phyloP scores from a whole-genome alignment of 2,113 vertebrate species.

The Rissa tridactyla region DNA sequence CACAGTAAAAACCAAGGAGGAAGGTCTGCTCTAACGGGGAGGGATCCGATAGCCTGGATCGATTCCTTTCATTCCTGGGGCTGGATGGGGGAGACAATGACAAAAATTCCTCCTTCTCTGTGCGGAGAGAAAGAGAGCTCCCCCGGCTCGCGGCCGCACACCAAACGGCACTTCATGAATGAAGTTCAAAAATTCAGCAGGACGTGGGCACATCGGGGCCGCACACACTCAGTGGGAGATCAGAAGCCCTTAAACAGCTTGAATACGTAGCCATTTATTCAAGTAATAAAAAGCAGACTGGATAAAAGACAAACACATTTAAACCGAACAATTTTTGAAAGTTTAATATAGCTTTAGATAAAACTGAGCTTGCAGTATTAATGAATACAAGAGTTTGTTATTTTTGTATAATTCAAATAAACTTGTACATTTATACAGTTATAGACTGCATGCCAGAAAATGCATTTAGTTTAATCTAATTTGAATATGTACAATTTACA shows the following conservation, averaged over 20 bases:
- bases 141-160: not conserved
- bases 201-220: not conserved
- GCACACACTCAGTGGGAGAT: fast-evolving
- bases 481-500: constrained; percentile 67
- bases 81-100: not conserved
- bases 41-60: fast-evolving
- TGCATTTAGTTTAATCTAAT: constrained; percentile 33
- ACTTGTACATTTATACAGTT: constrained; percentile 65
- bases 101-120: not conserved
- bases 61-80: not conserved
- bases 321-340: constrained; percentile 55
- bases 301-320: constrained; percentile 17
- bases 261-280: not conserved
- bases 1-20: not conserved
- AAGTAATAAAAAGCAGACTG: not conserved
- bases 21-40: not conserved
- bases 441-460: constrained; percentile 66
- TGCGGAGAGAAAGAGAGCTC: not conserved
- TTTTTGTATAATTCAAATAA: constrained; percentile 43
- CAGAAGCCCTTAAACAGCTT: not conserved
- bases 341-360: constrained; percentile 71
- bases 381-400: constrained; percentile 59
- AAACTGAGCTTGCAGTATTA: constrained; percentile 65
- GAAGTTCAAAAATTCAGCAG: not conserved
- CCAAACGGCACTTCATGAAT: not conserved